phyloP scores from a whole-genome alignment of 2,113 vertebrate species.

The Macrotis lagotis region DNA sequence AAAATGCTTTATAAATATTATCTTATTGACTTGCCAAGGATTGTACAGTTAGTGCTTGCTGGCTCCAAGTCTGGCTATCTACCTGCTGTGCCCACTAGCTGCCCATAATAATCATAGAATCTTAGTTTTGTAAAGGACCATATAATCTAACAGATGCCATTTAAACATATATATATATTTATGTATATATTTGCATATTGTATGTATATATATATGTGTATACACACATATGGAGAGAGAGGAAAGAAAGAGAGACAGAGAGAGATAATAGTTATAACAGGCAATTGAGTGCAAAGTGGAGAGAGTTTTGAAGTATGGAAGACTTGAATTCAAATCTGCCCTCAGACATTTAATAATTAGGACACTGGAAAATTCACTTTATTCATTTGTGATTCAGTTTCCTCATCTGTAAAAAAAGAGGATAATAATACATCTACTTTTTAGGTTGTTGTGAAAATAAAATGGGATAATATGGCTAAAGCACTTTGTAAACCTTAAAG shows the following conservation, averaged over 20 bases:
- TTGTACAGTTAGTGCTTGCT: not conserved
- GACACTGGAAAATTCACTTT: not conserved
- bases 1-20: not conserved
- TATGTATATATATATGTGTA: not conserved
- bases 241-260: too few relatives aligned
- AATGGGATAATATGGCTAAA: not conserved
- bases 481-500: not conserved
- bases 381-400: not conserved
- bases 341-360: not conserved
- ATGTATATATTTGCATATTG: too few relatives aligned
- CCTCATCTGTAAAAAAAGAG: not conserved
- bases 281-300: not conserved
- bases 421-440: not conserved
- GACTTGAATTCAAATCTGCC: not conserved
- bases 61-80: too few relatives aligned
- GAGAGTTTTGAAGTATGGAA: not conserved
- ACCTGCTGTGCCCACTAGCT: not conserved
- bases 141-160: not conserved
- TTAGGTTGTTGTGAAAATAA: not conserved
- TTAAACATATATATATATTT: not conserved
- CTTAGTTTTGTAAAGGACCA: not conserved
- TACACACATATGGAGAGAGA: not conserved
- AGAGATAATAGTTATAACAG: not conserved
- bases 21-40: not conserved
- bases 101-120: not conserved